Percentiles rank a stretch among this genome's conserved stretches.
Conservation (phyloP, 2,888 invertebrate species). For the Tanytarsus gracilentus region DNA sequence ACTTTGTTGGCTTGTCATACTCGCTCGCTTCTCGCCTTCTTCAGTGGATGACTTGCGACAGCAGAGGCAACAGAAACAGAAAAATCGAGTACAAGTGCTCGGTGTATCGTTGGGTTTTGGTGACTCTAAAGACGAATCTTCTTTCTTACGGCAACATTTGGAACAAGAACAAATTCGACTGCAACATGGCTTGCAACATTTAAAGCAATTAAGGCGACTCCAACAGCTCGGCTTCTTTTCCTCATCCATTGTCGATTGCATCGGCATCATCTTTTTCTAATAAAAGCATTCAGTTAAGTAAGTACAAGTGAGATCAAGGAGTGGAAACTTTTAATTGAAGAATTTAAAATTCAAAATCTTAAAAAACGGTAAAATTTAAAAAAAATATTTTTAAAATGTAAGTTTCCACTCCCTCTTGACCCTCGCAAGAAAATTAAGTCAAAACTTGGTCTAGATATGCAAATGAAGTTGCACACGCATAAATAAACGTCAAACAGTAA, state of each 20-base stretch:
- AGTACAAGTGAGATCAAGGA: too few relatives aligned
- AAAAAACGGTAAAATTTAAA: too few relatives aligned
- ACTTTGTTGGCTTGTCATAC: conserved; percentile 44
- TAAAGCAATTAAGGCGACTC: conserved; percentile 38
- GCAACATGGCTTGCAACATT: conserved; percentile 21
- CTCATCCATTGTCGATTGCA: conserved; percentile 36
- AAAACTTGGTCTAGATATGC: too few relatives aligned
- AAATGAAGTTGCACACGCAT: too few relatives aligned
- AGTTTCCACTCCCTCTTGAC: too few relatives aligned
- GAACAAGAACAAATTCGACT: conserved; percentile 34
- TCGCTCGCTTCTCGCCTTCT: not conserved
- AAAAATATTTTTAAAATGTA: too few relatives aligned
- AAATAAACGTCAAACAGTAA: too few relatives aligned
- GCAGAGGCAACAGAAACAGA: conserved; percentile 41
- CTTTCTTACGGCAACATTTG: conserved; percentile 43
- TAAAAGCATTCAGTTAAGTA: not conserved
- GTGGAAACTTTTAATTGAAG: too few relatives aligned
- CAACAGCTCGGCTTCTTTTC: conserved; percentile 39
- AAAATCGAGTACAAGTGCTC: conserved; percentile 22
- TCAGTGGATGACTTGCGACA: conserved; percentile 32
- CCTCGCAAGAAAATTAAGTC: too few relatives aligned
- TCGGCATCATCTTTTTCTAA: conserved; percentile 33
- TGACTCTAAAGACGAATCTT: conserved; percentile 41
- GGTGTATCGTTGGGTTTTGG: conserved; percentile 14
- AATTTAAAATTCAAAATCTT: too few relatives aligned